A percentile compares a stretch with the other conserved stretches of the same genome.
Evolutionary conservation across 2,113 vertebrate genomes (phyloP).

Genomic region (Xenopus borealis): DNA sequence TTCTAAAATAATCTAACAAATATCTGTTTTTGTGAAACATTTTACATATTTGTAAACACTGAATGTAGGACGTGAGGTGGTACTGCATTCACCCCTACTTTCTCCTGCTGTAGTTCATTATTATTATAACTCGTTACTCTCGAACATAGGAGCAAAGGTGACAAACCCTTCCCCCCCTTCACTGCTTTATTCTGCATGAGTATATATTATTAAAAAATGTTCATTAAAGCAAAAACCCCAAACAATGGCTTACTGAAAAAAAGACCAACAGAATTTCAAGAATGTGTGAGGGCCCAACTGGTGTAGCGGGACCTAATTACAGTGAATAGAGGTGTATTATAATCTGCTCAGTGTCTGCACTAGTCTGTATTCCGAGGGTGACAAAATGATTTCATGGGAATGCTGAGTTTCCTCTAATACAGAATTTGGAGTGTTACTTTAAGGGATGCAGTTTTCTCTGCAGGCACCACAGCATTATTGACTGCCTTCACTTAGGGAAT

Average conservation of each 20-base stretch:
- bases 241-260: not conserved
- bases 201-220: not conserved
- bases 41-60: constrained; percentile 3
- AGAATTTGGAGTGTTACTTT: not conserved
- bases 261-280: not conserved
- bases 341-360: no score
- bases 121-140: not conserved
- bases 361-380: not conserved
- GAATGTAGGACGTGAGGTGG: not conserved
- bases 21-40: not conserved
- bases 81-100: not conserved
- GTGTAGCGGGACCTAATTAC: not conserved
- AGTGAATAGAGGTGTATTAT: no score
- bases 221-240: not conserved
- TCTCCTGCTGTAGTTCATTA: not conserved
- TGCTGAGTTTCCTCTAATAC: not conserved
- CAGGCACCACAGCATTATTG: not conserved
- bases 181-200: not conserved
- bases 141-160: not conserved
- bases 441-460: not conserved
- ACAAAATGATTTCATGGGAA: not conserved
- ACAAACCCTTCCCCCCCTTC: not conserved
- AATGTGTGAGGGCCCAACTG: not conserved
- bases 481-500: not conserved
- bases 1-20: not conserved